Evolutionary conservation across 1,140 invertebrate genomes (phyloP), one percentile per base, ranked within the genome.

Genomic region (Daktulosphaira vitifoliae): DNA sequence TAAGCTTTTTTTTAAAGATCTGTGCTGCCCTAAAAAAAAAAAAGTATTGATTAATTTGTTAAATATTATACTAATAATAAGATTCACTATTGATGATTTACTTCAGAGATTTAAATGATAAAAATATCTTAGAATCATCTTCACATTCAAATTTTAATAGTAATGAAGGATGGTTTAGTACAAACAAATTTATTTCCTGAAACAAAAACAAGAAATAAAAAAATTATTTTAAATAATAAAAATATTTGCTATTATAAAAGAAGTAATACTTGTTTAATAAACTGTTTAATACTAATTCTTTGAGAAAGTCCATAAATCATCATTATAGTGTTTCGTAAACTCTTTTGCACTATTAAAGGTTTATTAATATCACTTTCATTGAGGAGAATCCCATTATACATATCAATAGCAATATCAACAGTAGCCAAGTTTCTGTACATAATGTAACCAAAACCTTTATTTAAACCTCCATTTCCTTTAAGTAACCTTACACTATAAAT

Each of bases 61-160:
- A 6, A 6, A 33, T 33, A 33, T 5, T 33, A 33, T 33, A n/a
- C n/a, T n/a, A n/a, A n/a, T n/a, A n/a, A n/a, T n/a, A n/a, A n/a
- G n/a, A n/a, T n/a, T n/a, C n/a, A n/a, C n/a, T n/a, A n/a, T n/a
- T n/a, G n/a, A 1, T n/a, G 33, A 6, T 33, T 46, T 62, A 62
- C 56, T 62, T 62, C 8, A 62, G 44, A 46, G 56, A 62, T 62
- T 62, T 62, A 46, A 62, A 62, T 15, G 56, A 62, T 9, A 62
- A 25, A 8, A 62, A 62, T 33, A 62, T 29, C 56, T 62, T 62
- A 3, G 42, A 15, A 62, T 62, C 56, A 48, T 62, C 56, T 62
- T 62, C 56, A 48, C 56, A 62, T 48, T 62, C 56, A 48, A 48
- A 62, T 13, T 62, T 62, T 13, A 62, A 33, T 8, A 62, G 29